Evolutionary conservation across 2,113 vertebrate genomes (phyloP).

Genomic region (Girardinichthys multiradiatus): DNA sequence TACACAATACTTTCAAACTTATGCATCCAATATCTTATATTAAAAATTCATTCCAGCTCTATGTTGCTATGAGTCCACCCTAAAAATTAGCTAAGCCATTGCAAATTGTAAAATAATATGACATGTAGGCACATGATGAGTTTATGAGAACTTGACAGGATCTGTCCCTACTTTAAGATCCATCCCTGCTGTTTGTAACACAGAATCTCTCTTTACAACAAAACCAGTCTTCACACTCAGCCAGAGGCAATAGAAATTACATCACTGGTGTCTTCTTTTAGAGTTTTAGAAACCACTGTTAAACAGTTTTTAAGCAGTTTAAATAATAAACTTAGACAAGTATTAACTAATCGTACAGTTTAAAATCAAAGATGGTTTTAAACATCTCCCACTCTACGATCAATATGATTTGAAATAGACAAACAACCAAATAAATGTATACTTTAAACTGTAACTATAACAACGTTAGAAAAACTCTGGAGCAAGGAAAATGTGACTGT

Average conservation of each 20-base stretch:
- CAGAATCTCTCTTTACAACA: background rate
- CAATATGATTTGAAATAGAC: background rate
- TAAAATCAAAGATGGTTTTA: background rate
- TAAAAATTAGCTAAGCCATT: background rate
- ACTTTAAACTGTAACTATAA: background rate
- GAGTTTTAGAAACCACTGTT: background rate
- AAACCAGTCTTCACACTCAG: background rate
- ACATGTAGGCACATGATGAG: background rate
- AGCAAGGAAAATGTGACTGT: slow-evolving; percentile 4
- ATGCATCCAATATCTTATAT: background rate
- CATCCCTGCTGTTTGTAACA: background rate
- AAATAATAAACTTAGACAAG: background rate
- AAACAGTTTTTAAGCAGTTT: background rate
- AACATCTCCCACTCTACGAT: background rate
- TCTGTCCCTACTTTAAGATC: too few relatives aligned
- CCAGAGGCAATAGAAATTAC: background rate
- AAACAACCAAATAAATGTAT: background rate
- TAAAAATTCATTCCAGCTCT: background rate
- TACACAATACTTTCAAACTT: background rate
- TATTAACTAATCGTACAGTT: background rate
- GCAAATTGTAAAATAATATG: background rate
- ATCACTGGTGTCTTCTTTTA: background rate
- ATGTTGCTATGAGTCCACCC: background rate
- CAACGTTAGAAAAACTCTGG: background rate
- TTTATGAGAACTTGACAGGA: background rate